Evolutionary conservation across 2,797 vertebrate genomes (phyloP).

Genomic region (Carcharodon carcharias): DNA sequence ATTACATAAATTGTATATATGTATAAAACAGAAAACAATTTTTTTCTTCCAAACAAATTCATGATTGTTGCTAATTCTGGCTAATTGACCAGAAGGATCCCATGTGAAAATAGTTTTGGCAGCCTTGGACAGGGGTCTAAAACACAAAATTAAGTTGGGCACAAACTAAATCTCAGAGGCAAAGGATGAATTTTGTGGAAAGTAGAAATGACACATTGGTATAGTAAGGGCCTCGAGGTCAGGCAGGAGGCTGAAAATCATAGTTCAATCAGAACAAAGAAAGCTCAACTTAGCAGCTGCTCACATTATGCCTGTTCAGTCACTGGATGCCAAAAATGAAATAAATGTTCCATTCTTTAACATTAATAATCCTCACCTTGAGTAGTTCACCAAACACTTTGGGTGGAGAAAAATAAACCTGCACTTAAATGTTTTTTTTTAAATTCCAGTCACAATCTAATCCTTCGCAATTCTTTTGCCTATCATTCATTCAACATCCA

Average conservation of each 20-base stretch:
- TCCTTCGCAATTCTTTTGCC: neutral
- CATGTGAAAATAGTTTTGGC: neutral
- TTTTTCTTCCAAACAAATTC: neutral
- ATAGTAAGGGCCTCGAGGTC: neutral
- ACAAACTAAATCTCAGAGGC: neutral
- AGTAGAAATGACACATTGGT: neutral
- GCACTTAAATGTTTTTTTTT: neutral
- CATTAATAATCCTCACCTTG: neutral
- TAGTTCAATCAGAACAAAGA: neutral
- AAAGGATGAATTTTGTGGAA: neutral
- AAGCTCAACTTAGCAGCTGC: neutral
- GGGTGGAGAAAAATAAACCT: neutral
- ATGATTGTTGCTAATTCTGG: neutral
- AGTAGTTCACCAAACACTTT: neutral
- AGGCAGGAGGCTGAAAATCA: neutral
- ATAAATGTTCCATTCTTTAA: neutral
- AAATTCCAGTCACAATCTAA: neutral
- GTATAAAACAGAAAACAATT: neutral
- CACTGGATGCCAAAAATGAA: neutral
- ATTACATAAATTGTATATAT: neutral
- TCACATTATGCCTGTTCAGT: neutral
- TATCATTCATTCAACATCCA: neutral
- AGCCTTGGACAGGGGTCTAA: neutral
- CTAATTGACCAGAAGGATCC: neutral
- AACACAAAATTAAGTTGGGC: neutral